Conservation (phyloP, 1,140 invertebrate genomes). For the Drosophila parvula region DNA sequence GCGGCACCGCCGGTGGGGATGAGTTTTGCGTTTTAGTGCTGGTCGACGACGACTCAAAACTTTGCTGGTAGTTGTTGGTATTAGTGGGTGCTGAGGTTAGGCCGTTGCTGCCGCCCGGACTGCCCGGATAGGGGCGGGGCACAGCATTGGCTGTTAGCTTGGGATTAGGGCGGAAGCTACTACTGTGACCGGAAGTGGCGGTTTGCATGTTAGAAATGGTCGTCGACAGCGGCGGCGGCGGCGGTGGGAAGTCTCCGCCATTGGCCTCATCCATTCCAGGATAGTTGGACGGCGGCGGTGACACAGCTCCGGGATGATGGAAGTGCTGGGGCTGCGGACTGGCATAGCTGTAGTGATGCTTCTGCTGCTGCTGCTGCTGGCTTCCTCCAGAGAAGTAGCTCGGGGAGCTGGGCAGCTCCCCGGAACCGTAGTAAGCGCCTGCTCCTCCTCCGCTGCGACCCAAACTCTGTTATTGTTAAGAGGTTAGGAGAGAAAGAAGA, state of each 20-base stretch:
- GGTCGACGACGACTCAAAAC: conserved; percentile 75
- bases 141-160: conserved; percentile 84
- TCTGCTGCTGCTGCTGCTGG: conserved; percentile 57
- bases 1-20: conserved; percentile 60
- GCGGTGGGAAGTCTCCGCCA: conserved; percentile 72
- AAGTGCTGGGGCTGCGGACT: conserved; percentile 75
- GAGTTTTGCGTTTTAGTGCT: conserved; percentile 74
- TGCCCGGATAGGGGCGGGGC: conserved; percentile 82
- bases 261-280: conserved; percentile 55
- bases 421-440: conserved; percentile 56
- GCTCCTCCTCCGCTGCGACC: conserved; percentile 65
- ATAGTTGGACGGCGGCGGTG: conserved; percentile 73
- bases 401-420: conserved; percentile 74
- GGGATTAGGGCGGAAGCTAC: conserved; percentile 77
- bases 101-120: conserved; percentile 72
- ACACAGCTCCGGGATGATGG: conserved; percentile 77
- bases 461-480: conserved; percentile 75
- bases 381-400: conserved; percentile 64
- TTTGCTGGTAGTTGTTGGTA: conserved; percentile 75
- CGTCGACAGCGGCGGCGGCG: conserved; percentile 78
- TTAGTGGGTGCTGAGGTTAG: conserved; percentile 62
- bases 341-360: conserved; percentile 77
- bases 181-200: conserved; percentile 65
- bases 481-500: conserved; percentile 51
- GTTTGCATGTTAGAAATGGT: conserved; percentile 83